Evolutionary conservation across 1,140 invertebrate genomes (phyloP).

Genomic region (Drosophila biarmipes): DNA sequence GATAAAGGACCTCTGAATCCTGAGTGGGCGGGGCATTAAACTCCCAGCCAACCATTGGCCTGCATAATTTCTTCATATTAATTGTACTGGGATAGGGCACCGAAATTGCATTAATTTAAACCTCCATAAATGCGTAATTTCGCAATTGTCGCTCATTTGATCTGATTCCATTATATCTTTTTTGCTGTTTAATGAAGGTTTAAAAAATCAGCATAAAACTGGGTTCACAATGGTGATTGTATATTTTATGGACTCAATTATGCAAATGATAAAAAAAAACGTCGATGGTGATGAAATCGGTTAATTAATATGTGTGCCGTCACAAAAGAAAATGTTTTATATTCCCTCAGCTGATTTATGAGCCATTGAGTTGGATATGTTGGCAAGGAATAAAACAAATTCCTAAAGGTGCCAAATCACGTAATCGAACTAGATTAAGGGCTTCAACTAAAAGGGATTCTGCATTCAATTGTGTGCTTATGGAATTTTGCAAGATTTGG

Average conservation of each 20-base stretch:
- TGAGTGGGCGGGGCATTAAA: constrained; percentile 9
- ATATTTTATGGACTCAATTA: constrained; percentile 21
- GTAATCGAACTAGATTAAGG: background rate
- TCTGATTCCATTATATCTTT: constrained; percentile 1
- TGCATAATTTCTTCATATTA: constrained; percentile 17
- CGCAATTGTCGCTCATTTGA: constrained; percentile 7
- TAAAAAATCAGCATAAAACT: constrained; percentile 9
- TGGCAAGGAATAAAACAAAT: background rate
- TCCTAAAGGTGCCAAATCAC: constrained; percentile 6
- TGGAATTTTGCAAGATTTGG: background rate
- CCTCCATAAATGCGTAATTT: constrained; percentile 3
- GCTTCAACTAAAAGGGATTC: background rate
- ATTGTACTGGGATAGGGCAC: background rate
- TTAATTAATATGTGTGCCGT: constrained; percentile 9
- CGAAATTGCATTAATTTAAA: constrained; percentile 18
- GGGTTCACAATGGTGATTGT: background rate
- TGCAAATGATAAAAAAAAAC: constrained; percentile 5
- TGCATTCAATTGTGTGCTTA: background rate
- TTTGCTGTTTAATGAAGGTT: background rate
- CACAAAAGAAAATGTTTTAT: too few species aligned
- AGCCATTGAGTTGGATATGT: background rate
- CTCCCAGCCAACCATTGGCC: constrained; percentile 5
- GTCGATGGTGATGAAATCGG: background rate
- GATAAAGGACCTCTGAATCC: constrained; percentile 4
- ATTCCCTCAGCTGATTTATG: background rate